These are phyloP conservation scores for Amia ocellicauda DNA, from an alignment of 2,113 vertebrate species.

Conservation along the genomic window DNA sequence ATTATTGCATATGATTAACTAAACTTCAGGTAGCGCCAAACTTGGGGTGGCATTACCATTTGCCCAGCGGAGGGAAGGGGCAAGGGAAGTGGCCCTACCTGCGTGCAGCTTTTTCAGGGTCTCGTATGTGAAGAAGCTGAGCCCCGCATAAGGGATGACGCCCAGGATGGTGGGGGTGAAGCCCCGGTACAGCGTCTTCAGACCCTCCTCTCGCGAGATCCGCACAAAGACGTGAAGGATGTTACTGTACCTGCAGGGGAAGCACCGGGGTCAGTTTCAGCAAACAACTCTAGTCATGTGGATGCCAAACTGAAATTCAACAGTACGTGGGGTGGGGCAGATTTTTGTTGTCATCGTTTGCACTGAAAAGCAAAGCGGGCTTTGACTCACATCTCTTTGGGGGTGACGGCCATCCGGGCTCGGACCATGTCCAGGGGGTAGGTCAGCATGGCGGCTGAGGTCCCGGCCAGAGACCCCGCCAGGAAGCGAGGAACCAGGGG, in stretches of 20 bases:
- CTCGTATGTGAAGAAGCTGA: conserved; percentile 97
- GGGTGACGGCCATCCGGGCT: conserved; percentile 95
- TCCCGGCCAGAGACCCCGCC: conserved; percentile 86
- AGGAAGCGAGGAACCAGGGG: conserved; percentile 85
- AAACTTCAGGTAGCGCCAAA: no score
- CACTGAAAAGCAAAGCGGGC: no score
- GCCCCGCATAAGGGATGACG: conserved; percentile 87
- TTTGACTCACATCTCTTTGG: conserved; percentile 90
- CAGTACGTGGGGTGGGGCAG: no score
- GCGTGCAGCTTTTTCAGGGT: conserved; percentile 85
- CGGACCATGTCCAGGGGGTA: conserved; percentile 96
- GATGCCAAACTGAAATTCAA: no score
- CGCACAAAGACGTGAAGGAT: conserved; percentile 91
- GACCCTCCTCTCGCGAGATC: conserved; percentile 87
- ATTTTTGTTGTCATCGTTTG: no score
- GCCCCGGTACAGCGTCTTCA: conserved; percentile 85
- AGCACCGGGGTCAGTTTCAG: not conserved
- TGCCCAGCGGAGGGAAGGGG: not conserved
- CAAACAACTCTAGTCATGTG: no score
- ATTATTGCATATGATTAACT: no score
- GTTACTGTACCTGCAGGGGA: conserved; percentile 84
- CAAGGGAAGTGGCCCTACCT: conserved; percentile 59
- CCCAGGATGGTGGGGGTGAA: conserved; percentile 90
- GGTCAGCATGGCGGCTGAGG: conserved; percentile 83
- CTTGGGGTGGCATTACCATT: no score